Percentiles rank a stretch among this genome's conserved stretches.
phyloP scores from a whole-genome alignment of 1,140 invertebrate genomes.

The Lasioglossum albipes region DNA sequence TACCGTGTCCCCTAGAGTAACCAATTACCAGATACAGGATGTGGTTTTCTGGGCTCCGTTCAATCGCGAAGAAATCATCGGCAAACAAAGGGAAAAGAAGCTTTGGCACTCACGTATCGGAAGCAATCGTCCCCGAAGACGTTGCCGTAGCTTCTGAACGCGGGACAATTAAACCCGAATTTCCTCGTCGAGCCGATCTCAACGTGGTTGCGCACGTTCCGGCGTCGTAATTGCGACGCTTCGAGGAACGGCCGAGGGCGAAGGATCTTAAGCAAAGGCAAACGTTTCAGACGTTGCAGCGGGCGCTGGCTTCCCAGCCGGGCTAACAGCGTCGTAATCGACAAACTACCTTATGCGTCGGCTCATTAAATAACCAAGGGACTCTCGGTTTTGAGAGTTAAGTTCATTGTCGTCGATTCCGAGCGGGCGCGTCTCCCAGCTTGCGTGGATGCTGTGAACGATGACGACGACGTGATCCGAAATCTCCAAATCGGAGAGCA shows the following conservation, averaged over 20 bases:
- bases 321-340: slow-evolving; percentile 66
- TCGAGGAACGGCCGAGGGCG: slow-evolving; percentile 44
- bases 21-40: too few species aligned
- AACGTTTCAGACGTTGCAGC: slow-evolving; percentile 28
- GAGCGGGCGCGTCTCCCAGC: slow-evolving; percentile 4
- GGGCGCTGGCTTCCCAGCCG: slow-evolving; percentile 12
- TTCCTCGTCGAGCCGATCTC: neutral
- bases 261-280: slow-evolving; percentile 51
- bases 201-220: neutral
- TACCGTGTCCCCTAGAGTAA: too few species aligned
- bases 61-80: too few species aligned
- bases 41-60: too few species aligned
- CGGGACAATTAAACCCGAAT: slow-evolving; percentile 21
- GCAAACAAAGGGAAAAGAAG: too few species aligned
- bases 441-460: too few species aligned
- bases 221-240: slow-evolving; percentile 23
- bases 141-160: neutral
- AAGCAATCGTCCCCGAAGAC: too few species aligned
- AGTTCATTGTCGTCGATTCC: slow-evolving; percentile 57
- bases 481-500: too few species aligned
- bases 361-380: slow-evolving; percentile 69
- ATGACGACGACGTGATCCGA: too few species aligned
- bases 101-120: neutral
- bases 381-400: slow-evolving; percentile 67
- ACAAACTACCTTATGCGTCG: slow-evolving; percentile 65